phyloP scores from a whole-genome alignment of 2,113 vertebrate genomes.

The Stegastes partitus region DNA sequence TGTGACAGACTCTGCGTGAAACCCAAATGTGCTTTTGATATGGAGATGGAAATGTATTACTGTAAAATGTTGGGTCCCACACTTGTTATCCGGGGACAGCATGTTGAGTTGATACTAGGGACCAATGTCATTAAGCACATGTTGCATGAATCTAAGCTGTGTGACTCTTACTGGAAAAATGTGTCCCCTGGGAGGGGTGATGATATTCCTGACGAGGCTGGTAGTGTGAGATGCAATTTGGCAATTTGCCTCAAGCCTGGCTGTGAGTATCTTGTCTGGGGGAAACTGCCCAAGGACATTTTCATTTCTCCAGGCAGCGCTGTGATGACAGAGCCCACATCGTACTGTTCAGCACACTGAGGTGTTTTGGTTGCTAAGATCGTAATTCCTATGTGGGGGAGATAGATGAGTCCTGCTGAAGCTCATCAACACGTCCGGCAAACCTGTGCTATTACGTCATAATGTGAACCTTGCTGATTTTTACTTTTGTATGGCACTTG shows the following conservation, averaged over 20 bases:
- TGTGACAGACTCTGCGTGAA: conserved; percentile 22
- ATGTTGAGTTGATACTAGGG: conserved; percentile 37
- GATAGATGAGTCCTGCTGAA: conserved; percentile 31
- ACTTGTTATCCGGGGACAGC: conserved; percentile 22
- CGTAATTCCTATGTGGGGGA: conserved; percentile 7
- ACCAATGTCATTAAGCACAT: conserved; percentile 41
- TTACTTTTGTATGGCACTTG: background rate
- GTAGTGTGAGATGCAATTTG: too few species aligned
- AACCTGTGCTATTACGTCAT: background rate
- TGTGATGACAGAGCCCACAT: background rate
- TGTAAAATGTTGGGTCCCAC: conserved; percentile 31
- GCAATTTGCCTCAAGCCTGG: background rate
- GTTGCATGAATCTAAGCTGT: conserved; percentile 9
- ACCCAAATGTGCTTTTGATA: conserved; percentile 14
- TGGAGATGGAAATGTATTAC: conserved; percentile 39
- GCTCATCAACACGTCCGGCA: conserved; percentile 21
- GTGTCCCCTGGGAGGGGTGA: background rate
- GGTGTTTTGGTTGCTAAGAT: conserved; percentile 2
- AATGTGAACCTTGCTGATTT: conserved; percentile 44
- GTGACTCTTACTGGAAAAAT: conserved; percentile 39
- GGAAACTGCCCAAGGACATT: background rate
- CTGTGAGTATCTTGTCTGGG: background rate
- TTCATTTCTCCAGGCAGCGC: background rate
- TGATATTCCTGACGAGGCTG: too few species aligned
- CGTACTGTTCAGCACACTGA: background rate